Evolutionary conservation across 2,888 invertebrate species (phyloP), one percentile per base, ranked within the genome.

Genomic region (Tetranychus truncatus): DNA sequence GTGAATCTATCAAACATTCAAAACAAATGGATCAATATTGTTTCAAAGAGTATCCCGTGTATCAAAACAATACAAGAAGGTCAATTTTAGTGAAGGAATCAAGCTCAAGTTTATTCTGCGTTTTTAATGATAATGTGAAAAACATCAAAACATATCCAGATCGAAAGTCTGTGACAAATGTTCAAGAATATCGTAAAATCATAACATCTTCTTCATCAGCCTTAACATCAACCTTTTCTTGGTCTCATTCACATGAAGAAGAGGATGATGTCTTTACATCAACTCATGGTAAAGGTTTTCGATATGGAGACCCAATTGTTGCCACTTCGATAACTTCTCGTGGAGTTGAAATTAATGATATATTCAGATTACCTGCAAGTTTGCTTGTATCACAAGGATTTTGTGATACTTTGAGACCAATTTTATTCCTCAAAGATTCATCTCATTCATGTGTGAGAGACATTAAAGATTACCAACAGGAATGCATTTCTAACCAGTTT

Each of bases 321-420:
- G 69, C 69, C 20, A 69, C 69, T 20, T 69, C 69, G 20, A 20
- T 69, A 24, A 69, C 69, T 21, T 11, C 21, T 11, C 20, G 34
- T 24, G 69, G 20, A 6, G 20, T 24, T 1, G 69, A 69, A 69
- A 24, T 69, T 18, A 21, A n/a, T 11, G 69, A 24, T 24, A 69
- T 24, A 72, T 72, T 72, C 4, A 20, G 24, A n/a, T 45, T 72
- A 9, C 72, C 72, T 11, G 15, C 6, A 20, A 72, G 72, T 20
- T 15, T 18, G 11, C 3, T 72, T 1, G 18, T n/a, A 6, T n/a
- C 20, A 11, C 15, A 65, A 46, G 65, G 66, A 46, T 24, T 65
- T 6, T 73, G 73, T 73, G 44, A 73, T 73, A 65, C 73, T 20
- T 21, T 65, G 46, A 46, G 34, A n/a, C 18, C 55, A 24, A 65